Evolutionary conservation across 2,113 vertebrate species (phyloP).

Genomic region (Dromiciops gliroides): DNA sequence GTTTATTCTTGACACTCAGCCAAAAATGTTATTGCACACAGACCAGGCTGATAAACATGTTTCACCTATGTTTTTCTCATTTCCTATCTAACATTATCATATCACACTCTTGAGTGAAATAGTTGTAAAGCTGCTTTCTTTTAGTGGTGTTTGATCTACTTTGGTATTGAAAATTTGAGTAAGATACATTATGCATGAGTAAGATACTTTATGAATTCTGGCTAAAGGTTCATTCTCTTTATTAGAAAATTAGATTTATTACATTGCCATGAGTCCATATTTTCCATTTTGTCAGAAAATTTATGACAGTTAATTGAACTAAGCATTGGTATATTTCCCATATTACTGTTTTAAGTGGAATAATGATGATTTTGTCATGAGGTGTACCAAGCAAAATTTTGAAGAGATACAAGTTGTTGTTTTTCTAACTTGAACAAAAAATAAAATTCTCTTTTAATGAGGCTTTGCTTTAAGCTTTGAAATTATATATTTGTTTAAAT

Average conservation of each 20-base stretch:
- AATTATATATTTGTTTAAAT: neutral
- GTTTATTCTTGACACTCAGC: slow-evolving; percentile 1
- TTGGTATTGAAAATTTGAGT: slow-evolving; percentile 16
- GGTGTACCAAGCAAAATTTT: neutral
- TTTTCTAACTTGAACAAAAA: slow-evolving; percentile 43
- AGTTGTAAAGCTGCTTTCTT: neutral
- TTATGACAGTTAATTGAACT: slow-evolving; percentile 14
- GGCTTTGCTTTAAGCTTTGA: neutral
- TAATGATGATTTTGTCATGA: slow-evolving; percentile 40
- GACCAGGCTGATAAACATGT: neutral
- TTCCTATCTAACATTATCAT: neutral
- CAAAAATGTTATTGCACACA: neutral
- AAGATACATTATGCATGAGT: neutral
- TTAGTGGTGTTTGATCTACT: neutral
- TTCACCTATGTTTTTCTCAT: neutral
- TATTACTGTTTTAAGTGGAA: slow-evolving; percentile 24
- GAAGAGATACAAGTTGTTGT: neutral
- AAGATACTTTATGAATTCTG: neutral
- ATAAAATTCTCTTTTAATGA: slow-evolving; percentile 30
- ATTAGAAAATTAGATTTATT: neutral
- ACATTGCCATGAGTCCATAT: neutral
- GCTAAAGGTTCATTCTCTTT: neutral
- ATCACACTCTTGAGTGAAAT: slow-evolving; percentile 4
- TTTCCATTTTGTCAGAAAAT: slow-evolving; percentile 17
- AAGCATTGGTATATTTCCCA: slow-evolving; percentile 15